Evolutionary conservation across 2,888 invertebrate genomes (phyloP), one percentile per base, ranked within the genome.

Genomic region (Bibio marci): DNA sequence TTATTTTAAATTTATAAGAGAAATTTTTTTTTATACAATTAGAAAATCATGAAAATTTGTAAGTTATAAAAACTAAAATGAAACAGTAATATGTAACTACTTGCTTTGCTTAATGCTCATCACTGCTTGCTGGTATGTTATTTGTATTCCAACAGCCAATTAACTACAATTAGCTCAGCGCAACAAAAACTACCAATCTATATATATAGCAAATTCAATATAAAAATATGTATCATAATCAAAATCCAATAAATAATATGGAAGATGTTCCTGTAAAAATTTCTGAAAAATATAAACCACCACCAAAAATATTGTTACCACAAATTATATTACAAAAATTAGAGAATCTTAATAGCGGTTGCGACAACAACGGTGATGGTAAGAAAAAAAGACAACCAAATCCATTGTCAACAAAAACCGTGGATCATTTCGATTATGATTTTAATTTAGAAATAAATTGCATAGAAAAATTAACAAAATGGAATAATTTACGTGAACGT

Each of bases 241-340:
- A 46, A 27, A 53, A 47, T 28, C 54, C 55, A 18, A 50, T 53
- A 37, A 69, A 73, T 54, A 78, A 71, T 53, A 79, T 83, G 76
- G 87, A 87, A 62, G 80, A 78, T 48, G 77, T 88, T 49, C 79
- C 81, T 52, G 86, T 88, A 43, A 87, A 87, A 68, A 85, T 88
- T 60, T 78, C 82, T 35, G 86, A 88, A 61, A 79, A 76, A 51
- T 88, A 80, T 56, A 82, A 83, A 57, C 80, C 83, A 47, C 86
- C 86, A 18, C 75, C 77, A 40, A 73, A 68, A 55, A 69, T 77
- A 38, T 69, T 69, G 47, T 54, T 77, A 44, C 73, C 76, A 31
- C 66, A 67, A 44, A 64, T 66, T 31, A 66, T 70, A 48, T 56
- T 65, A 32, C 69, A 70, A 50, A 62, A 68, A 47, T 49, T 73